Evolutionary conservation across 2,888 invertebrate genomes (phyloP), one percentile per base, ranked within the genome.

Genomic region (Chrysolina oricalcia): DNA sequence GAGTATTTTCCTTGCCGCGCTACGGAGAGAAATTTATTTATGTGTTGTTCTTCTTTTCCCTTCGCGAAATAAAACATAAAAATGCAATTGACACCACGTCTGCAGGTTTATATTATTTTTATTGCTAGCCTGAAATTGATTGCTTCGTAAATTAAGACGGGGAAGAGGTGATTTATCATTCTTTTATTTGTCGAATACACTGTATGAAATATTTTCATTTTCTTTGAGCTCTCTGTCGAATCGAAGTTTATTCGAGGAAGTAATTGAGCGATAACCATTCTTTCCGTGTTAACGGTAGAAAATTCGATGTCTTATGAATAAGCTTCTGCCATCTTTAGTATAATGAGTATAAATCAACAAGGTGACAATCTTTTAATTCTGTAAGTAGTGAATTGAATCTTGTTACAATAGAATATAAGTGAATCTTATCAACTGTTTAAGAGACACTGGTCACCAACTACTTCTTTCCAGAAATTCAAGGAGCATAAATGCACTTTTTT

Each of bases 31-130:
- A 86, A 86, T 86, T 86, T 86, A 87, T 87, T 87, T 85, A 86
- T 87, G 86, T 86, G 86, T 86, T 86, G 86, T 86, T 86, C 83
- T 83, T 80, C 82, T 81, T 82, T 82, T 81, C 82, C 82, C 79
- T 80, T 74, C 78, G 78, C 73, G 75, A 86, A 87, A 87, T 85
- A 87, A 87, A 87, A 86, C 87, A 88, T 87, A 88, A 88, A 88
- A 87, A 86, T 85, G 87, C 87, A 88, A 88, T 88, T 87, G 88
- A 88, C 88, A 88, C 87, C 86, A 83, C 86, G 86, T 85, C 87
- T 87, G 85, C 87, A 87, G 87, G 87, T 87, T 87, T 86, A 86
- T 87, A 86, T 87, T 87, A 87, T 87, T 87, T 87, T 87, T 87
- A 87, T 87, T 83, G 85, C 85, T 77, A 68, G 81, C 81, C 84